Conservation (phyloP, 1,140 invertebrate species). For the Prorops nasuta region DNA sequence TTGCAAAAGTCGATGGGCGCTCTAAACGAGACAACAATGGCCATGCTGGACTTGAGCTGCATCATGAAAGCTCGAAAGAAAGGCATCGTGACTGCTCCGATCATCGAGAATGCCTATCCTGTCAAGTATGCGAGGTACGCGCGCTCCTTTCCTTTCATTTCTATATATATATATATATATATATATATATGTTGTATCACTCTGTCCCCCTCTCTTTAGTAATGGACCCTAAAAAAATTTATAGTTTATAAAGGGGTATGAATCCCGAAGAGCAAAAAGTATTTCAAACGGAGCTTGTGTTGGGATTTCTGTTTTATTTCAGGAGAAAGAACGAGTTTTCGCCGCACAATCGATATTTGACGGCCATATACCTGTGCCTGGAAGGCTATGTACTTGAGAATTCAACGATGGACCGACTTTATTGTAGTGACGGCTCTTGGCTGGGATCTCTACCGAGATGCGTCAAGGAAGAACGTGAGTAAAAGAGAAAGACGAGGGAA, state of each 20-base stretch:
- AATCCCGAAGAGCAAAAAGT: too few relatives aligned
- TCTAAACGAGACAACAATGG: slow-evolving; percentile 40
- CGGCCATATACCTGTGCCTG: slow-evolving; percentile 59
- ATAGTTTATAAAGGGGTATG: too few relatives aligned
- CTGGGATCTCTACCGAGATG: slow-evolving; percentile 59
- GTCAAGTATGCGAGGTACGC: slow-evolving; percentile 42
- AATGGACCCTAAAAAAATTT: background rate
- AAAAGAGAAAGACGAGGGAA: background rate
- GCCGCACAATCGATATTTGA: slow-evolving; percentile 58
- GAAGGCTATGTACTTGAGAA: slow-evolving; percentile 57
- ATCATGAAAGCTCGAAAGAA: slow-evolving; percentile 29
- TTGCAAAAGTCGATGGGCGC: slow-evolving; percentile 24
- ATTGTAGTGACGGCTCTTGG: slow-evolving; percentile 60
- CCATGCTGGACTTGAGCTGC: slow-evolving; percentile 45
- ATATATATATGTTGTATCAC: background rate
- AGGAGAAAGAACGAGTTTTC: slow-evolving; percentile 50
- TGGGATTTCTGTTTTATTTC: slow-evolving; percentile 9
- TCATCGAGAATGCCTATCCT: slow-evolving; percentile 34
- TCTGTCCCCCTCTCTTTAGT: background rate
- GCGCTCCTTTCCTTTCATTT: background rate
- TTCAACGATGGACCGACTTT: slow-evolving; percentile 54
- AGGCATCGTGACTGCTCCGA: slow-evolving; percentile 41
- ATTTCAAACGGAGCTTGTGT: background rate
- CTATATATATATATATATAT: background rate
- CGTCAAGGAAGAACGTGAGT: slow-evolving; percentile 42